A percentile compares a stretch with the other conserved stretches of the same genome.
Evolutionary conservation across 1,140 invertebrate genomes (phyloP).

Genomic region (Plectrocnemia conspersa): DNA sequence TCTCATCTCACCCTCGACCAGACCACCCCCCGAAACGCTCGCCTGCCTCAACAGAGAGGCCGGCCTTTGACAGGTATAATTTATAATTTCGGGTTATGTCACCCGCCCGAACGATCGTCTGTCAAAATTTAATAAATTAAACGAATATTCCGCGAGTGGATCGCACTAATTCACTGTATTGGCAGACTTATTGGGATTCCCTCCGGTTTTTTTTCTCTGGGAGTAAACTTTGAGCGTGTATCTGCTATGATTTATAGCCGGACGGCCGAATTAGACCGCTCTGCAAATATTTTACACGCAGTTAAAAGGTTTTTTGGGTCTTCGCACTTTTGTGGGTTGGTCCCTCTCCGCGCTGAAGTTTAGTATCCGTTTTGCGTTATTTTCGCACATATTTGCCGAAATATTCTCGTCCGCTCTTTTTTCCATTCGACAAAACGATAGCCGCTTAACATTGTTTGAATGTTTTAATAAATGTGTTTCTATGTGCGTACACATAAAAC

Average conservation of each 20-base stretch:
- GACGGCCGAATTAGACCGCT: conserved; percentile 10
- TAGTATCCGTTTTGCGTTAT: conserved; percentile 13
- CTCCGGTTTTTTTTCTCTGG: conserved; percentile 17
- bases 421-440: background rate
- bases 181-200: conserved; percentile 13
- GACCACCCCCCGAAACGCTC: no score
- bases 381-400: background rate
- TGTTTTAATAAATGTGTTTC: background rate
- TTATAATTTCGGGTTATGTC: conserved; percentile 17
- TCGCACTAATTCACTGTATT: conserved; percentile 23
- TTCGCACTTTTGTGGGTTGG: conserved; percentile 10
- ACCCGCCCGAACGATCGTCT: conserved; percentile 13
- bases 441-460: no score
- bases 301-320: no score
- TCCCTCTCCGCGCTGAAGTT: conserved; percentile 13
- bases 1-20: background rate
- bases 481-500: no score
- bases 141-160: conserved; percentile 18
- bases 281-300: conserved; percentile 9
- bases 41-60: background rate
- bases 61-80: conserved; percentile 14
- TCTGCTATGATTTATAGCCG: conserved; percentile 19
- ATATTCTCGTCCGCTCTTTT: no score
- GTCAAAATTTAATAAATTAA: conserved; percentile 22
- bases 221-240: conserved; percentile 9